Conservation (phyloP, 2,797 vertebrate species). For the Enteromius mattozi region DNA sequence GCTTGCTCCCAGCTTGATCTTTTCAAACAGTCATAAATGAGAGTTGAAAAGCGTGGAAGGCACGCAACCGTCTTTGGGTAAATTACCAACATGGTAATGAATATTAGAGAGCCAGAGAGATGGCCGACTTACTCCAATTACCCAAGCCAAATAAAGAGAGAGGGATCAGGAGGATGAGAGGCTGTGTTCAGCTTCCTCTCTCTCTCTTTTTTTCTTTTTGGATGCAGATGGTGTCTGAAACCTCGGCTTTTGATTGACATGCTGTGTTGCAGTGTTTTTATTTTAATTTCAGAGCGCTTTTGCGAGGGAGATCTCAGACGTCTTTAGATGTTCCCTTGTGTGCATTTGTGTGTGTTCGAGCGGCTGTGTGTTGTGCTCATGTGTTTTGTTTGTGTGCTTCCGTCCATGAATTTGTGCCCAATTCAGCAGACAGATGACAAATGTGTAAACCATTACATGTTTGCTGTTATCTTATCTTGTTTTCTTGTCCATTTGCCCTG, state of each 20-base stretch:
- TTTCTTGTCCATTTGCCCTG: not conserved
- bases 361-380: not conserved
- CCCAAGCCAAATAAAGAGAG: conserved; percentile 53
- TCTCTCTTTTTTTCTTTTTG: conserved; percentile 27
- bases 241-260: conserved; percentile 34
- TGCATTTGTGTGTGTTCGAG: conserved; percentile 3
- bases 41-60: conserved; percentile 78
- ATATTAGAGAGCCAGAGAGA: conserved; percentile 71
- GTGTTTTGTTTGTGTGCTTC: conserved; percentile 6
- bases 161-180: conserved; percentile 50
- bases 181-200: conserved; percentile 42
- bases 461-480: conserved; percentile 21
- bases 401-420: not conserved
- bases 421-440: conserved; percentile 36
- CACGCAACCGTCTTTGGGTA: conserved; percentile 69
- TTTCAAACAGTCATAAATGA: conserved; percentile 77
- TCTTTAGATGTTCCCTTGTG: conserved; percentile 13
- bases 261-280: conserved; percentile 28
- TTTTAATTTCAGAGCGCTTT: conserved; percentile 40
- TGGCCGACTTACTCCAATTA: conserved; percentile 78
- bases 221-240: conserved; percentile 55
- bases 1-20: conserved; percentile 76
- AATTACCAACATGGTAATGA: conserved; percentile 71
- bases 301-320: conserved; percentile 13
- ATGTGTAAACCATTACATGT: conserved; percentile 20